A percentile compares a stretch with the other conserved stretches of the same genome.
These are phyloP conservation scores for Zaprionus inermis DNA, from an alignment of 1,140 invertebrate genomes.

Conservation along the genomic window DNA sequence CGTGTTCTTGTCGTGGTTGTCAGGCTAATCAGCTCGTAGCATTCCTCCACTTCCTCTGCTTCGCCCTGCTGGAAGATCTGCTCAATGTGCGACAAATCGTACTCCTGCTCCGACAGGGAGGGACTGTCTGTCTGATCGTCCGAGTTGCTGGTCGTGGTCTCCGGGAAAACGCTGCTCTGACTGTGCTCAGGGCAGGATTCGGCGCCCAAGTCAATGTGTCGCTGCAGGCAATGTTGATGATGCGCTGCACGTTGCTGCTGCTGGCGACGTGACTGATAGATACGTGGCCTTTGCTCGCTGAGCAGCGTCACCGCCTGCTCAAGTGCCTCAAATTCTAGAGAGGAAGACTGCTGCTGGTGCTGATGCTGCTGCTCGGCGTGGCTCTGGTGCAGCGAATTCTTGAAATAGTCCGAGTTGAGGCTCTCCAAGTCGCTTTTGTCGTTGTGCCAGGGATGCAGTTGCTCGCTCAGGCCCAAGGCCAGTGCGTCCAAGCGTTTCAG, in stretches of 20 bases:
- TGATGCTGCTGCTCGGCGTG: constrained; percentile 56
- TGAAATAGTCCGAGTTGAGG: constrained; percentile 88
- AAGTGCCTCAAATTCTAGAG: constrained; percentile 69
- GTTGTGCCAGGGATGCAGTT: constrained; percentile 82
- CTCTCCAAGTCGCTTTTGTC: constrained; percentile 87
- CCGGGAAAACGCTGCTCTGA: constrained; percentile 78
- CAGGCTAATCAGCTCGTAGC: constrained; percentile 76
- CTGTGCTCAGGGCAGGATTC: constrained; percentile 82
- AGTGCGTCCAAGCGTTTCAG: constrained; percentile 81
- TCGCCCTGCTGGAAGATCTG: constrained; percentile 70
- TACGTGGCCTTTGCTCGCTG: constrained; percentile 65
- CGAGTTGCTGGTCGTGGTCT: constrained; percentile 80
- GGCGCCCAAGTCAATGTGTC: constrained; percentile 55
- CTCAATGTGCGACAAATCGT: constrained; percentile 74
- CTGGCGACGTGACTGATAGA: constrained; percentile 74
- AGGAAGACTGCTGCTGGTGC: constrained; percentile 63
- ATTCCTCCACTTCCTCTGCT: constrained; percentile 46
- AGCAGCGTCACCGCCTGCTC: constrained; percentile 66
- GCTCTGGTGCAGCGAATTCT: constrained; percentile 84
- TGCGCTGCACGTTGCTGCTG: constrained; percentile 30
- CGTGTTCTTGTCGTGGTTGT: constrained; percentile 76
- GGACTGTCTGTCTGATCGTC: constrained; percentile 79
- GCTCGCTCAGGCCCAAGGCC: constrained; percentile 68
- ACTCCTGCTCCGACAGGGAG: constrained; percentile 78
- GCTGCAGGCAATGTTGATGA: constrained; percentile 48